Base-by-base conservation (phyloP, 23 tunicate genomes). In the Ciona savignyi region DNA sequence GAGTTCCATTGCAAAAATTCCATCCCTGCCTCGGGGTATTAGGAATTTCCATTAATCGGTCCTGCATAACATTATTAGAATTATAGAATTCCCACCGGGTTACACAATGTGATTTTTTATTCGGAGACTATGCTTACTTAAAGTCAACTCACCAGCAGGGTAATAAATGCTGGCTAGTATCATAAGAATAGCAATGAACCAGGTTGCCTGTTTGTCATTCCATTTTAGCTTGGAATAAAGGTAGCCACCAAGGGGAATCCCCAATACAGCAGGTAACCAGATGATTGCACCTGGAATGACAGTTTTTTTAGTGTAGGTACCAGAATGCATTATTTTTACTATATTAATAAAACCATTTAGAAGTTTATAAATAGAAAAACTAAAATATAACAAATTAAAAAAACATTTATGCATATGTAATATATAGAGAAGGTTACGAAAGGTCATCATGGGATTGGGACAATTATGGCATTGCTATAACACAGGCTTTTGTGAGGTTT, bases 241-340 rank as follows among this genome's bases (percentile, higher is more conserved):
- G 33, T 32, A 77, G 3, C 73, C 81, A 4, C 81, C 81, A 56
- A 77, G 22, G 6, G 72, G 60, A 26, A 77, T 77, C 28, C 73
- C 81, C 19, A 77, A 1, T 27, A 51, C 32, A 27, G 81, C 73
- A 0, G 81, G 81, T 11, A 77, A 21, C 73, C 81, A 77, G 11
- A 67, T 77, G 25, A 77, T 77, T 4, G 33, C 49, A 28, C 81
- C 81, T 77, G 70, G 0, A n/a, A n/a, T n/a, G n/a, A n/a, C n/a
- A n/a, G n/a, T n/a, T n/a, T n/a, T n/a, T n/a, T n/a, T n/a, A n/a
- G n/a, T n/a, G n/a, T n/a, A n/a, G n/a, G n/a, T n/a, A n/a, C n/a
- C n/a, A n/a, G n/a, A n/a, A n/a, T n/a, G n/a, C n/a, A n/a, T n/a
- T n/a, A n/a, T n/a, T n/a, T n/a, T n/a, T n/a, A n/a, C n/a, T n/a